Evolutionary conservation across 2,113 vertebrate species (phyloP), one percentile per base, ranked within the genome.

Genomic region (Fulica atra): DNA sequence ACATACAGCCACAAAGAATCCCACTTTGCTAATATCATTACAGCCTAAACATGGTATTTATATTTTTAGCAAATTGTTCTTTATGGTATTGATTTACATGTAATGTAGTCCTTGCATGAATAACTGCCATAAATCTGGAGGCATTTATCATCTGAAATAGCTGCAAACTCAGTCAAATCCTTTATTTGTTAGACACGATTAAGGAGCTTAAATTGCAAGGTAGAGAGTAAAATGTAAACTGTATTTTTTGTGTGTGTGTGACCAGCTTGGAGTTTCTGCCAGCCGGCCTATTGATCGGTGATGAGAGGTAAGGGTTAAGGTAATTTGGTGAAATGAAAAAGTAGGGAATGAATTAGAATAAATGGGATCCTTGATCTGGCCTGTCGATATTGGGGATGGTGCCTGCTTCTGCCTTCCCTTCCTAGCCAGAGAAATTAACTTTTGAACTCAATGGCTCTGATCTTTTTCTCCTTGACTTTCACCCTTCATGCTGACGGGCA

Each of bases 31-130:
- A 38, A 85, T 89, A 72, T 51, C 54, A 20, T 57, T 81, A 80
- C 60, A 86, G 71, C 88, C 66, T 56, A 89, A 95, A 94, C 78
- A 35, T 26, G 82, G 59, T 88, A 73, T 91, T 97, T 97, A 56
- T 95, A 92, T 97, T 98, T 97, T 96, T 93, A 97, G 94, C 93
- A 81, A 92, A 95, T 96, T 74, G n/a, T 94, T 96, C 95, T 97
- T 97, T 93, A 79, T 88, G 61, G 74, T 96, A 96, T 96, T 94
- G 96, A 97, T 95, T 95, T 95, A 93, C 40, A 28, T 93, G 88
- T 87, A 66, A 79, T 74, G 72, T 89, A 96, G 84, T 61, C 91
- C 68, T 79, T 93, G 88, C 81, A 84, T 95, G 86, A 71, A 86
- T 96, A 97, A 96, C 80, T 86, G 56, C 95, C 94, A 82, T 89